A percentile compares a stretch with the other conserved stretches of the same genome.
Conservation (phyloP, 2,113 vertebrate species). For the Nothobranchius kuhntae region DNA sequence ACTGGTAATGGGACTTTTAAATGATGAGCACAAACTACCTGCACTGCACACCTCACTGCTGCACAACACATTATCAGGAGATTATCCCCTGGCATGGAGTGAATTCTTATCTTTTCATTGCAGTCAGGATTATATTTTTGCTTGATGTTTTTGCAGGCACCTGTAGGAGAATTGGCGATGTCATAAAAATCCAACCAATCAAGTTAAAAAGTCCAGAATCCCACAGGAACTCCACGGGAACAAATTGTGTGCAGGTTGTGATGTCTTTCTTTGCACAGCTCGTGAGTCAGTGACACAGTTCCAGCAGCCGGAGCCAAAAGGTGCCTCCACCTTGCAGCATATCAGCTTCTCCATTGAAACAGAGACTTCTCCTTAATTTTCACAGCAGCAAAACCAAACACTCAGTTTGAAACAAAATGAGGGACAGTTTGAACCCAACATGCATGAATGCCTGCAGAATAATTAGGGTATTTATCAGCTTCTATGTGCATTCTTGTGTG, state of each 20-base stretch:
- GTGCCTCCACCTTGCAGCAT: conserved; percentile 24
- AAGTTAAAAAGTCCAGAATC: conserved; percentile 39
- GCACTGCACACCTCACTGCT: conserved; percentile 40
- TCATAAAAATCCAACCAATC: conserved; percentile 41
- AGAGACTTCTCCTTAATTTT: conserved; percentile 41
- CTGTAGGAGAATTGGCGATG: conserved; percentile 33
- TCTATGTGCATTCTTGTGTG: conserved; percentile 37
- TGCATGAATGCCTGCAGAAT: conserved; percentile 21
- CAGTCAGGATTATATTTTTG: conserved; percentile 70
- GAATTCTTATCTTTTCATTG: conserved; percentile 67
- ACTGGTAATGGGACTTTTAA: conserved; percentile 58
- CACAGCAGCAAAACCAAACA: conserved; percentile 39
- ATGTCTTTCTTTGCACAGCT: conserved; percentile 30
- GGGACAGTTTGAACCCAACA: conserved; percentile 32
- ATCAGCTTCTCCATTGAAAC: conserved; percentile 45
- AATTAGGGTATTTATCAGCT: conserved; percentile 54
- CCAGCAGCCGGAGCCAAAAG: conserved; percentile 30
- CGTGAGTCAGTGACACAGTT: conserved; percentile 34
- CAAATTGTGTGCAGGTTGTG: conserved; percentile 19
- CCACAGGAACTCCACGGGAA: conserved; percentile 28
- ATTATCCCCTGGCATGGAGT: conserved; percentile 56
- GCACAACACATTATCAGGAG: conserved; percentile 59
- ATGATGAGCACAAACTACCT: conserved; percentile 47
- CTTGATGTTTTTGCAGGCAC: conserved; percentile 33
- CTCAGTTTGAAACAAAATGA: conserved; percentile 16